Evolutionary conservation across 2,888 invertebrate species (phyloP).

Genomic region (Euzophera pinguis): DNA sequence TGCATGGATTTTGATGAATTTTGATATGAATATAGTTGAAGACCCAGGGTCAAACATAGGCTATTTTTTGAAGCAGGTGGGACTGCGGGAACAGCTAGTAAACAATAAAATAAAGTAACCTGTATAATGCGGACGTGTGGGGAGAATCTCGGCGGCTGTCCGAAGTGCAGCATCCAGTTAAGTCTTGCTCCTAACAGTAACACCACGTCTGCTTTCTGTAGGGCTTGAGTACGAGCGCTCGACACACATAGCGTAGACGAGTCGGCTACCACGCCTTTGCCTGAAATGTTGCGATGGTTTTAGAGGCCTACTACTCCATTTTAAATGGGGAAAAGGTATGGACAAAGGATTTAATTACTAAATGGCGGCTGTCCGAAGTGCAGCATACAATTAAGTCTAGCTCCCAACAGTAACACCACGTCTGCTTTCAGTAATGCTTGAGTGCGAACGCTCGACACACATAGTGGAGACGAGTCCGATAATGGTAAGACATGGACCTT

Average conservation of each 20-base stretch:
- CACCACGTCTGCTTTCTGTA: conserved; percentile 93
- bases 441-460: conserved; percentile 93
- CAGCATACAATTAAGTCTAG: conserved; percentile 97
- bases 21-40: no score
- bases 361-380: conserved; percentile 96
- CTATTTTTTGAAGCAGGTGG: no score
- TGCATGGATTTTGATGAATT: no score
- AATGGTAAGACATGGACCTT: conserved; percentile 92
- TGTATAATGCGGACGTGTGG: conserved; percentile 93
- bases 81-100: no score
- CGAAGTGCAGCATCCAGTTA: conserved; percentile 99
- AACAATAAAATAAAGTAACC: conserved; percentile 62
- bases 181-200: conserved; percentile 93
- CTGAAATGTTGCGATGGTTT: conserved; percentile 29
- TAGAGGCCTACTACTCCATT: no score
- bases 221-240: conserved; percentile 90
- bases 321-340: no score
- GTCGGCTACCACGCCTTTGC: conserved; percentile 89
- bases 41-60: no score
- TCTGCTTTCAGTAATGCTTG: conserved; percentile 92
- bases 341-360: no score
- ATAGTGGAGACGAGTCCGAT: conserved; percentile 83
- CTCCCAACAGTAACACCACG: conserved; percentile 92
- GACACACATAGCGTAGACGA: conserved; percentile 87
- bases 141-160: conserved; percentile 90